Base-by-base conservation (phyloP, 1,140 invertebrate species). In the Melipona quadrifasciata region DNA sequence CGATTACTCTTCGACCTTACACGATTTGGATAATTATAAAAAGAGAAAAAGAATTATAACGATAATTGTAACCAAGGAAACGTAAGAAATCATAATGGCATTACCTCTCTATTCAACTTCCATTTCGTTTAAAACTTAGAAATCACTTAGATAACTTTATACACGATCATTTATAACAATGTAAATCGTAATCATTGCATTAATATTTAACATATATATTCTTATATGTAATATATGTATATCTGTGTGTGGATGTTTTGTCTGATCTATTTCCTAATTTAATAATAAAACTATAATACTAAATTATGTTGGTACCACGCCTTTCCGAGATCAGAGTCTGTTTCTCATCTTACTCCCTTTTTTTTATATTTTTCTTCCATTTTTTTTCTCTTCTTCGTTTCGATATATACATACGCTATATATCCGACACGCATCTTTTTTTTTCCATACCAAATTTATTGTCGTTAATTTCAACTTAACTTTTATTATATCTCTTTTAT, bases 61-160 rank as follows among this genome's bases (percentile, higher is more conserved):
- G 76, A 87, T 80, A 88, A 90, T 89, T 85, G 80, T 82, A 90
- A 91, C 85, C 86, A 77, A 87, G 82, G 85, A 86, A 86, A 91
- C 88, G 91, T 91, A 91, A 90, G 87, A 91, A 92, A 91, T 92
- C 91, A 86, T 91, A 94, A 94, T 95, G 93, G 94, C 94, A 94
- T 95, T 76, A 92, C 90, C 87, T 93, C 91, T 92, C 90, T 89
- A 78, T 92, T 89, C 74, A 90, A 89, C 87, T 82, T 90, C 89
- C 90, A 86, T 92, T 87, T 92, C 84, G 88, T 91, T 93, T 88
- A 93, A 94, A 94, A 94, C 92, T 93, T 93, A 93, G 93, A 93
- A 91, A 94, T 94, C 94, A 94, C 93, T 94, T 93, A 92, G 90
- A 94, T 94, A 94, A 93, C 94, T 95, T 95, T 95, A 95, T 95